Evolutionary conservation across 2,113 vertebrate genomes (phyloP), one percentile per base, ranked within the genome.

Genomic region (Stercorarius parasiticus): DNA sequence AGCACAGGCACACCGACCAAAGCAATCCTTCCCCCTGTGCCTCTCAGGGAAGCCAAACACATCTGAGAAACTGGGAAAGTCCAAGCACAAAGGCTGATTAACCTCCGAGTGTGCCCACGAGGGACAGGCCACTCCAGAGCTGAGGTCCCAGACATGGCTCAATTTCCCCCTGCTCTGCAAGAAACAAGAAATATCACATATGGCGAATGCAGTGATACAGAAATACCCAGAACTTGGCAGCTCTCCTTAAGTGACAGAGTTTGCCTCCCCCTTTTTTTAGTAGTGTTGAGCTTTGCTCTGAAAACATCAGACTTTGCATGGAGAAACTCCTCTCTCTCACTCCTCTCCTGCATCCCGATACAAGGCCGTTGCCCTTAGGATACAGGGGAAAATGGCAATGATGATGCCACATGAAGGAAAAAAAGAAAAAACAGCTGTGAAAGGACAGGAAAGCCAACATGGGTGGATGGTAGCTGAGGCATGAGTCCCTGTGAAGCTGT

Each of bases 131-230:
- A 61, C n/a, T 30, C 25, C 65, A 59, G 53, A 1, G 1, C 69
- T 0, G 1, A n/a, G 25, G 38, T 49, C 42, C 55, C 49, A 50
- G 53, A 2, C 22, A 6, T 19, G 8, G 55, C n/a, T 30, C 8
- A 5, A 23, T n/a, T 32, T 23, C 16, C 36, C 23, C 34, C 49
- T 29, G 26, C 36, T 69, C 62, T 38, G 36, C 16, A 15, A 40
- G n/a, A 55, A 50, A 56, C 36, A 45, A 74, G 34, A 86, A 52
- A 38, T 4, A 34, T 8, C 45, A 29, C 58, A 16, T 5, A 14
- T 2, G 20, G 52, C 0, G 5, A 34, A 11, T 1, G 23, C n/a
- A 15, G 45, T 0, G 64, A 36, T 16, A 34, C 13, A 53, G 70
- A 72, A 87, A 78, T 6, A 78, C 30, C 20, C 45, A 49, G 30